phyloP scores from a whole-genome alignment of 2,113 vertebrate genomes.

The Accipiter cooperii region DNA sequence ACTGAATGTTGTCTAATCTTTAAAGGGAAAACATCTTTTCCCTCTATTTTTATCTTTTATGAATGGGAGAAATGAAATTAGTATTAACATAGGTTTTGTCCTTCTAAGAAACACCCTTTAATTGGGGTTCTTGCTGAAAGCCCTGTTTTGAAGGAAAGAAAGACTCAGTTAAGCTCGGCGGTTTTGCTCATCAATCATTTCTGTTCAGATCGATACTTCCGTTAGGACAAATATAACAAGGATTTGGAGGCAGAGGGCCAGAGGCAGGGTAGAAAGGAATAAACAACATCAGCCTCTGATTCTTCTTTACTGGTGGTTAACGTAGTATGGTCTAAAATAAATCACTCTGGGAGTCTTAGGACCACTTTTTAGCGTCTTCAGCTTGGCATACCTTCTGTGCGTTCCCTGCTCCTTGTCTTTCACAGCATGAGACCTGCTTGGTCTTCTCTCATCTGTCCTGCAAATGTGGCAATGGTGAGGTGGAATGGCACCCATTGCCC shows the following conservation, averaged over 20 bases:
- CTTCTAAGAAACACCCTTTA: background rate
- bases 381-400: background rate
- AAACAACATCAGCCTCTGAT: background rate
- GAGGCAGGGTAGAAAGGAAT: background rate
- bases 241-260: background rate
- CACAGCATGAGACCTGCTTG: background rate
- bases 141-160: background rate
- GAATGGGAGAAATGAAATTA: background rate
- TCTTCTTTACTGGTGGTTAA: background rate
- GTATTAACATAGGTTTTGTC: background rate
- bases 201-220: background rate
- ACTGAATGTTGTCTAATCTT: background rate
- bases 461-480: fast-evolving
- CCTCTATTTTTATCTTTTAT: background rate
- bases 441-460: background rate
- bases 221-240: background rate
- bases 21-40: background rate
- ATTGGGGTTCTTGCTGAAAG: background rate
- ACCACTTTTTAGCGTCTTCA: background rate
- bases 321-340: background rate
- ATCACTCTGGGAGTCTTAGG: background rate
- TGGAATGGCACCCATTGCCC: background rate
- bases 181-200: slow-evolving; percentile 1
- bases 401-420: background rate
- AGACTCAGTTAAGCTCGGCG: background rate